A percentile compares a stretch with the other conserved stretches of the same genome.
These are phyloP conservation scores for Adela reaumurella DNA, from an alignment of 2,888 invertebrate genomes.

Conservation along the genomic window DNA sequence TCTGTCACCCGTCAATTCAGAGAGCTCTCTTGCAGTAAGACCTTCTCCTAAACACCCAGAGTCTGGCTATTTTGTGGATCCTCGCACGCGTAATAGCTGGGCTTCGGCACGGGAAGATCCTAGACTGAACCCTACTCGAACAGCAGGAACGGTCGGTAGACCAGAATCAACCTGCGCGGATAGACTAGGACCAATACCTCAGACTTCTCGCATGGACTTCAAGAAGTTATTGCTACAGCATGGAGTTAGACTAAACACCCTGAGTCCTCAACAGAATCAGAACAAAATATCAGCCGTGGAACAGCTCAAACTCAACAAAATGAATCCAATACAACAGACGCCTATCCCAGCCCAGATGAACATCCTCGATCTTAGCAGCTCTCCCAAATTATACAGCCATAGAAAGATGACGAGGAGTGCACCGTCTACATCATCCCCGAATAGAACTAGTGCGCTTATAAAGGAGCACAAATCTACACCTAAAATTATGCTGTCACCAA, in stretches of 20 bases:
- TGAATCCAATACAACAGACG: slow-evolving; percentile 37
- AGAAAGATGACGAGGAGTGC: slow-evolving; percentile 56
- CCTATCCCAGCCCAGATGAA: slow-evolving; percentile 50
- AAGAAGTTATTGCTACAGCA: slow-evolving; percentile 77
- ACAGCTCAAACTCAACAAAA: slow-evolving; percentile 66
- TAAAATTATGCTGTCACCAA: slow-evolving; percentile 65
- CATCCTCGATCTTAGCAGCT: slow-evolving; percentile 66
- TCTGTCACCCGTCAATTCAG: slow-evolving; percentile 50
- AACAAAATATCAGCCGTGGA: slow-evolving; percentile 74
- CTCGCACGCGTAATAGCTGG: slow-evolving; percentile 62
- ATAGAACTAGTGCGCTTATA: slow-evolving; percentile 45
- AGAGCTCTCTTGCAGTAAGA: slow-evolving; percentile 39
- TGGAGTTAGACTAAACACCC: slow-evolving; percentile 60
- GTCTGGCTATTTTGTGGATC: slow-evolving; percentile 58
- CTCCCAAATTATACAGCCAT: slow-evolving; percentile 66
- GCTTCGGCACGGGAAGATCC: slow-evolving; percentile 51
- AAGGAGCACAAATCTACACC: slow-evolving; percentile 54
- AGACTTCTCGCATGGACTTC: slow-evolving; percentile 80
- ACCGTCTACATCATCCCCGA: slow-evolving; percentile 49
- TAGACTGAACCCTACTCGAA: slow-evolving; percentile 6
- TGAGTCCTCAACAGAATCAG: slow-evolving; percentile 53
- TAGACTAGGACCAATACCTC: slow-evolving; percentile 59
- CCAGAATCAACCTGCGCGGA: slow-evolving; percentile 56
- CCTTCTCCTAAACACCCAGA: slow-evolving; percentile 51
- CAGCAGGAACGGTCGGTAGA: slow-evolving; percentile 21